phyloP scores from a whole-genome alignment of 2,888 invertebrate species.

The Macrosiphum euphorbiae region DNA sequence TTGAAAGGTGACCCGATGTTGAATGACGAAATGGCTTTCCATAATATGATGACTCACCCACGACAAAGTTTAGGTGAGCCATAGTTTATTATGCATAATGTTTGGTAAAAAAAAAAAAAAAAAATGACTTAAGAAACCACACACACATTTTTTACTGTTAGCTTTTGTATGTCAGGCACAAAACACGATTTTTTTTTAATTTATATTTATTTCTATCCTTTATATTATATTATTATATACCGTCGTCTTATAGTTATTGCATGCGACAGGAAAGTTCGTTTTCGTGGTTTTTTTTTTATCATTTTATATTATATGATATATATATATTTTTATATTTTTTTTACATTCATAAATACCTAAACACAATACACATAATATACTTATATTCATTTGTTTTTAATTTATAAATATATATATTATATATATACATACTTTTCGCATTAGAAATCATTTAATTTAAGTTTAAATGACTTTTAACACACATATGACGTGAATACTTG shows the following conservation, averaged over 20 bases:
- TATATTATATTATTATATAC: conserved; percentile 31
- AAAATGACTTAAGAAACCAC: conserved; percentile 19
- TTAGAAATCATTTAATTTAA: conserved; percentile 22
- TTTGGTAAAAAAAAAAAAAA: conserved; percentile 56
- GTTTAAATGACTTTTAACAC: not conserved
- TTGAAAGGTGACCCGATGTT: conserved; percentile 63
- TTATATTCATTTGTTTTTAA: conserved; percentile 17
- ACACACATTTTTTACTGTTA: conserved; percentile 51
- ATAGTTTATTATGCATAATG: conserved; percentile 45
- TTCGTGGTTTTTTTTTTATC: conserved; percentile 12
- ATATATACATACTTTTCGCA: not conserved
- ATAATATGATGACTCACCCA: conserved; percentile 61
- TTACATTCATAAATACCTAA: not conserved
- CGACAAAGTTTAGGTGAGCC: conserved; percentile 63
- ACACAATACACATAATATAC: not conserved
- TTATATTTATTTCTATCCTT: conserved; percentile 48
- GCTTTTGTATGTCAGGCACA: conserved; percentile 51
- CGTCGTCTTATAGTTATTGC: conserved; percentile 53
- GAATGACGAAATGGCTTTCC: conserved; percentile 64
- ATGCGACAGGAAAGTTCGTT: conserved; percentile 46
- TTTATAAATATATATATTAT: not conserved
- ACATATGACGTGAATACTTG: conserved; percentile 28
- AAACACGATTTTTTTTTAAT: conserved; percentile 43
- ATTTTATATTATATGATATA: not conserved
- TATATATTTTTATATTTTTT: conserved; percentile 24